Conservation (phyloP, 2,797 vertebrate genomes). For the Rachycentron canadum region DNA sequence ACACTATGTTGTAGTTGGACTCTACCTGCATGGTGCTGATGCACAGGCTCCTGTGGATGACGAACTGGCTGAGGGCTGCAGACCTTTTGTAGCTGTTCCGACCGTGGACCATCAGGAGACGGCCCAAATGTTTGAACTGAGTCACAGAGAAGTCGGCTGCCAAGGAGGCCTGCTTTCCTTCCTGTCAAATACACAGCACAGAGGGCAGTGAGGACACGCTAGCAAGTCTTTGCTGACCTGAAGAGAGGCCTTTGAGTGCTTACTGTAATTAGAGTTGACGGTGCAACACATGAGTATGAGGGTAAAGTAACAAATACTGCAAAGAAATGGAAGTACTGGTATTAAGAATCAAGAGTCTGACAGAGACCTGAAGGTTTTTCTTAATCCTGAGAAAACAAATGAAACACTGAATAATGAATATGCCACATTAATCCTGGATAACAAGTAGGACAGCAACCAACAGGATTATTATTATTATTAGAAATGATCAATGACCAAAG, state of each 20-base stretch:
- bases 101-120: conserved; percentile 98
- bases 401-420: background rate
- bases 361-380: background rate
- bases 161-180: conserved; percentile 97
- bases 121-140: conserved; percentile 96
- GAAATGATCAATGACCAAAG: too few relatives aligned
- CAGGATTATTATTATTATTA: too few relatives aligned
- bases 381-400: background rate
- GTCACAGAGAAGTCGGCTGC: conserved; percentile 98
- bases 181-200: conserved; percentile 82
- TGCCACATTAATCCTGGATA: background rate
- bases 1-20: background rate
- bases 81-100: conserved; percentile 99
- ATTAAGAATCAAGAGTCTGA: too few relatives aligned
- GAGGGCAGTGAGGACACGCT: conserved; percentile 40
- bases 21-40: conserved; percentile 99
- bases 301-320: background rate
- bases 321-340: background rate
- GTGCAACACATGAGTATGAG: background rate
- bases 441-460: background rate
- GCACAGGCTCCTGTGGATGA: conserved; percentile 97
- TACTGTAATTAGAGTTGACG: background rate
- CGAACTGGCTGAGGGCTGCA: conserved; percentile 97
- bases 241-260: conserved; percentile 4
- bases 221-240: conserved; percentile 31